Conservation (phyloP, 92 coral and sea anemone genomes). For the Plumapathes pennacea region DNA sequence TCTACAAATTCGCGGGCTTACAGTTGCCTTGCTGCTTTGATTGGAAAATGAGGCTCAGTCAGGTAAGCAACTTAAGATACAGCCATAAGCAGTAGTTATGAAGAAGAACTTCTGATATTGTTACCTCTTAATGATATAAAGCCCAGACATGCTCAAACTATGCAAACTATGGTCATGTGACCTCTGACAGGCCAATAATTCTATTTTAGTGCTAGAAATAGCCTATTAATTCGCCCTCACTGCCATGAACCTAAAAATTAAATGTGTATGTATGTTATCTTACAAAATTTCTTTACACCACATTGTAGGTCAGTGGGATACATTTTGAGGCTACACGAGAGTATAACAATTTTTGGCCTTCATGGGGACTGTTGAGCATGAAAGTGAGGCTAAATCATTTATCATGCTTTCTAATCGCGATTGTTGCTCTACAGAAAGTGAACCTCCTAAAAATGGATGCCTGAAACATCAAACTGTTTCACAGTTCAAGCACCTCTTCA, state of each 20-base stretch:
- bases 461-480: constrained; percentile 22
- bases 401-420: neutral
- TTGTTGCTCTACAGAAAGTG: neutral
- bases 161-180: constrained; percentile 19
- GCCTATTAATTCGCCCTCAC: constrained; percentile 11
- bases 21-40: too few species aligned
- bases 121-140: too few species aligned
- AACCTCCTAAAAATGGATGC: constrained; percentile 19
- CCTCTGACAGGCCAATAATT: constrained; percentile 4
- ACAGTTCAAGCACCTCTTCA: constrained; percentile 19
- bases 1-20: too few species aligned
- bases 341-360: constrained; percentile 12
- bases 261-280: constrained; percentile 6
- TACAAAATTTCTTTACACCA: constrained; percentile 22
- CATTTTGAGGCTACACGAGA: constrained; percentile 22
- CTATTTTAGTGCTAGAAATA: neutral
- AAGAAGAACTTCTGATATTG: too few species aligned
- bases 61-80: too few species aligned
- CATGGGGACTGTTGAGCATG: neutral
- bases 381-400: constrained; percentile 4
- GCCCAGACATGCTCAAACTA: constrained; percentile 10
- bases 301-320: constrained; percentile 19
- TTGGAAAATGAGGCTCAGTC: too few species aligned
- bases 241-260: constrained; percentile 11
- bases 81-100: too few species aligned